Base-by-base conservation (phyloP, 2,797 vertebrate species). In the Myoxocephalus aenaeus region DNA sequence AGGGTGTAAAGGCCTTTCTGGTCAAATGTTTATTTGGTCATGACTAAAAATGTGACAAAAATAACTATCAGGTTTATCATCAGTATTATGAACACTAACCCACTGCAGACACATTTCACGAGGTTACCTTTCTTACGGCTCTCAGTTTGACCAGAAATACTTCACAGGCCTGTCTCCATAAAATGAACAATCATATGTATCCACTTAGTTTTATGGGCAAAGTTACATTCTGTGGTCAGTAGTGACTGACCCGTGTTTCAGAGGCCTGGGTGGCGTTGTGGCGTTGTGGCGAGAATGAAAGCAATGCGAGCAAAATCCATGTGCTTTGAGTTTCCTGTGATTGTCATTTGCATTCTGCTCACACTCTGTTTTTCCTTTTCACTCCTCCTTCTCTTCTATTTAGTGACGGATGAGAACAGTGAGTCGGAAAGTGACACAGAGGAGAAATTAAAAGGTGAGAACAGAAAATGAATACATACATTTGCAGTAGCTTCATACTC, bases 371-470 rank as follows among this genome's bases (percentile, higher is more conserved):
- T 58, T 70, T 57, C 20, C 69, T 20, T 48, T 69, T 81, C 38
- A 3, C 13, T 72, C 63, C 53, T 25, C 75, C 57, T 58, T 59
- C n/a, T 63, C 46, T 90, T 59, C 59, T 13, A 51, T 80, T 40
- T 71, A 97, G 96, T 97, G 90, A 97, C 97, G 36, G 98, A 99
- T 70, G 98, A 99, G 84, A 99, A 99, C 93, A 99, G 98, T 25
- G 98, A 99, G 92, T 98, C 98, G 0, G 98, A 99, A 90, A 99
- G 97, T 42, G 98, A 99, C 94, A 97, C 96, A 0, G 98, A 99
- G 86, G 97, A 99, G 92, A 99, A 98, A 82, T 93, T 98, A 56
- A 97, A 96, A 97, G 97, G 98, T 99, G 75, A 91, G 89, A 75
- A 70, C 10, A 15, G 17, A 44, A 67, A 79, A 68, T 27, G 42